Conservation (phyloP, 2,113 vertebrate species). For the Anguilla rostrata region DNA sequence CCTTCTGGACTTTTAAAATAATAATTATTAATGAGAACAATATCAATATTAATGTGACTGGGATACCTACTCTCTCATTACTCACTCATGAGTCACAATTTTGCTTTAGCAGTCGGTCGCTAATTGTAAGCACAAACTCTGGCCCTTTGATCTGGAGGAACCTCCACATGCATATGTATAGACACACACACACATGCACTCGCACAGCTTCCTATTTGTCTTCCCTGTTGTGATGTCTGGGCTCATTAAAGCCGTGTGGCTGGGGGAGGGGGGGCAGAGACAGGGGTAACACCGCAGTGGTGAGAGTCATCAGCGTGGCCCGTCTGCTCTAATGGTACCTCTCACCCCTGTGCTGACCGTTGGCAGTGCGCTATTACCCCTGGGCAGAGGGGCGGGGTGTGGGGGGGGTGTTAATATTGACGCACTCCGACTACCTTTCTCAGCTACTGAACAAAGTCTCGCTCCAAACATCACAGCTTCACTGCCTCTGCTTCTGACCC, state of each 20-base stretch:
- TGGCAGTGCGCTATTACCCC: constrained; percentile 27
- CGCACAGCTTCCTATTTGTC: background rate
- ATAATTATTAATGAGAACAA: too few species aligned
- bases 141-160: constrained; percentile 43
- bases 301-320: constrained; percentile 26
- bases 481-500: background rate
- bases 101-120: constrained; percentile 31
- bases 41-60: background rate
- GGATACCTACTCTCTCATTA: background rate
- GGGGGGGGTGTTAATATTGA: constrained; percentile 9
- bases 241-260: constrained; percentile 30
- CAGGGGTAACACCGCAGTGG: constrained; percentile 8
- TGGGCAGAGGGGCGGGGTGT: background rate
- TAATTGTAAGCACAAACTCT: constrained; percentile 36
- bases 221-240: background rate
- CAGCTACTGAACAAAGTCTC: constrained; percentile 10
- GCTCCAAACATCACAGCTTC: background rate
- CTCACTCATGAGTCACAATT: background rate
- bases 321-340: constrained; percentile 29
- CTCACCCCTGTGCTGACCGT: constrained; percentile 33
- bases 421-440: constrained; percentile 13
- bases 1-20: too few species aligned
- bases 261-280: background rate
- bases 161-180: background rate
- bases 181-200: constrained; percentile 8